Percentiles rank a stretch among this genome's conserved stretches.
These are phyloP conservation scores for Tribolium madens DNA, from an alignment of 1,140 invertebrate genomes.

Conservation along the genomic window DNA sequence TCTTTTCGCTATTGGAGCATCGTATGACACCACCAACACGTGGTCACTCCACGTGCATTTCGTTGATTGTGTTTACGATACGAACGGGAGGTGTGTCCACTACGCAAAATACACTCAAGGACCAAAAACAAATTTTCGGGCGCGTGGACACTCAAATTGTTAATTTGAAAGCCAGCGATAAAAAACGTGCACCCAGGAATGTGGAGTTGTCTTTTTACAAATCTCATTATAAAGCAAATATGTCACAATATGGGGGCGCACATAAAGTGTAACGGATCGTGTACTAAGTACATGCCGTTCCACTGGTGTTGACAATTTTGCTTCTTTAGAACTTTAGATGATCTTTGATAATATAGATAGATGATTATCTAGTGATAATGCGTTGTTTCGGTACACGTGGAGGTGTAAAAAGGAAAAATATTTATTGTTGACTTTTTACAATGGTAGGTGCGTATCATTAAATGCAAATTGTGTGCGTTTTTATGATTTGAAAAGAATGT, in stretches of 20 bases:
- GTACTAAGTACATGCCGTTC: no score
- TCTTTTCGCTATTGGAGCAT: neutral
- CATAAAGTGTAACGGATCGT: no score
- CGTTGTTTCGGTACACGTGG: neutral
- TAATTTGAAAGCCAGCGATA: neutral
- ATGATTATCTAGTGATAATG: neutral
- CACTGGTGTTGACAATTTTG: neutral
- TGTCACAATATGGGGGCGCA: no score
- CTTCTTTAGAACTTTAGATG: neutral
- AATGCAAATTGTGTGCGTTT: neutral
- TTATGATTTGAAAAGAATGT: neutral
- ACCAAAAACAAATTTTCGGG: constrained; percentile 6
- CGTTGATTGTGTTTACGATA: neutral
- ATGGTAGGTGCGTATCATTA: neutral
- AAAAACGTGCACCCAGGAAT: no score
- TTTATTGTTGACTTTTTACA: neutral
- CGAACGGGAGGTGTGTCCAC: constrained; percentile 14
- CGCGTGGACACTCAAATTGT: neutral
- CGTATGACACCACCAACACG: constrained; percentile 5
- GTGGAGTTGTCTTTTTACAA: no score
- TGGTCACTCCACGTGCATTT: neutral
- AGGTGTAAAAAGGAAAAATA: neutral
- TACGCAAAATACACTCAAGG: constrained; percentile 27
- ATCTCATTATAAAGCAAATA: no score
- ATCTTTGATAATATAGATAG: no score